Base-by-base conservation (phyloP, 2,113 vertebrate species). In the Pterocles orientalis region DNA sequence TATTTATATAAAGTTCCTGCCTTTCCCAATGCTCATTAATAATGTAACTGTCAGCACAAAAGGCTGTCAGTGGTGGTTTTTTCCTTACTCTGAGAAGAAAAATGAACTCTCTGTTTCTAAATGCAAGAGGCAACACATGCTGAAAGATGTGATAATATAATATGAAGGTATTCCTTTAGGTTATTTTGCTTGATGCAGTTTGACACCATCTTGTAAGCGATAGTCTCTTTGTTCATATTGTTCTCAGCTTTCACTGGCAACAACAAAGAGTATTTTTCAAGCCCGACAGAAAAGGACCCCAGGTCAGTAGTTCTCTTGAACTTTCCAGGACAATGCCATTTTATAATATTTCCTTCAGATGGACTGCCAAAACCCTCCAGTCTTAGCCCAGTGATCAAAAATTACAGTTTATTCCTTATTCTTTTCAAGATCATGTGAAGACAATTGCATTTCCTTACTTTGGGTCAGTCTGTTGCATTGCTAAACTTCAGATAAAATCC, bases 121-220 rank as follows among this genome's bases (percentile, higher is more conserved):
- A 95, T 65, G 45, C 54, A 91, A 51, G 12, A 91, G 18, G 41
- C 43, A 89, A 69, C 10, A 7, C 8, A 61, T 62, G 11, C 45
- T 82, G 72, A 66, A 92, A 93, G 73, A 90, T 57, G 66, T 60
- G 73, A 51, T 69, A 53, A 85, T 68, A 45, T 21, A 82, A 62
- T 24, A 89, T 26, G 47, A 45, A 96, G 43, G 36, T 70, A 69
- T 83, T 81, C 54, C 50, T 94, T 95, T 47, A 92, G 86, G 80
- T 92, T 92, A 91, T 89, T 97, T 94, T 92, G 12, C 86, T 70
- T 94, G 91, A 78, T 92, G 56, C 18, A 57, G 53, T 61, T 64
- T 95, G 91, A 93, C 77, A 89, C 36, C 43, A 62, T 48, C 76
- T 57, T 88, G 65, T 80, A 89, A 68, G 62, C 41, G 56, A 92